These are phyloP conservation scores for Belonocnema kinseyi DNA, from an alignment of 1,140 invertebrate genomes.

Conservation along the genomic window DNA sequence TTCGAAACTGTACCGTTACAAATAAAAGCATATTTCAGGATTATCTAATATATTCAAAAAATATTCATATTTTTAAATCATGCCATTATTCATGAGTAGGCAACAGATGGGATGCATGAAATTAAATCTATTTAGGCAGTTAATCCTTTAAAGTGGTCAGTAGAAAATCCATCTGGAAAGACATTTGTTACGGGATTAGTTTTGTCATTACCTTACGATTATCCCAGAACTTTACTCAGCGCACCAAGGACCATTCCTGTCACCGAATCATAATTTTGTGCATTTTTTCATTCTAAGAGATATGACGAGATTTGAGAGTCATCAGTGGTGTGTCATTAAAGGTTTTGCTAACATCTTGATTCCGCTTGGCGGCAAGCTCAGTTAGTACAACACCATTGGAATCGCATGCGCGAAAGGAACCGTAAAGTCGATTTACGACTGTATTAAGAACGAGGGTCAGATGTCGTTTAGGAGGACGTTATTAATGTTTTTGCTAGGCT, in stretches of 20 bases:
- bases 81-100: no score
- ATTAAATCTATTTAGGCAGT: no score
- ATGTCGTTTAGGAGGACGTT: slow-evolving; percentile 33
- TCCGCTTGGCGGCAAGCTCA: neutral
- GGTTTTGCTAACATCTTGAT: neutral
- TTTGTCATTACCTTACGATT: slow-evolving; percentile 53
- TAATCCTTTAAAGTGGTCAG: no score
- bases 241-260: slow-evolving; percentile 55
- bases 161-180: neutral
- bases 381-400: neutral
- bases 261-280: slow-evolving; percentile 50
- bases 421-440: slow-evolving; percentile 35
- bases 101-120: no score
- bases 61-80: no score
- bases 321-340: neutral
- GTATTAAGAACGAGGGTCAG: slow-evolving; percentile 30
- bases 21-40: no score
- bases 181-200: slow-evolving; percentile 47
- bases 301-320: neutral
- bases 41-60: no score
- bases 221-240: slow-evolving; percentile 56
- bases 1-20: no score
- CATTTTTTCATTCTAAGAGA: no score
- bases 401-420: neutral
- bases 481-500: slow-evolving; percentile 38